phyloP scores from a whole-genome alignment of 2,113 vertebrate species.

The Sakesphorus luctuosus region DNA sequence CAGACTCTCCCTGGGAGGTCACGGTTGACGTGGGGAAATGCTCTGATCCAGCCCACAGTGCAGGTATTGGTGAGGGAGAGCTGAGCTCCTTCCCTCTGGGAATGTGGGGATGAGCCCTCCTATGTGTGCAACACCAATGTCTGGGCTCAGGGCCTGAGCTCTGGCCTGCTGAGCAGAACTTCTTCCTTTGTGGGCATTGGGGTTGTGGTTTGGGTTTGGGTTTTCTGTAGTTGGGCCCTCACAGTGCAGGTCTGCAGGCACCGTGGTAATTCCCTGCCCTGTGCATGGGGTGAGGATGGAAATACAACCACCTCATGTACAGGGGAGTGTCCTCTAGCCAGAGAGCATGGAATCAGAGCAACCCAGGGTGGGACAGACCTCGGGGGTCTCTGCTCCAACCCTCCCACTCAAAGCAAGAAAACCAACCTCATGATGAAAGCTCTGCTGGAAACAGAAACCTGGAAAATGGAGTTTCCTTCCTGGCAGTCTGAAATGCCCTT shows the following conservation, averaged over 20 bases:
- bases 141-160: background rate
- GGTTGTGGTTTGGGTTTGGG: background rate
- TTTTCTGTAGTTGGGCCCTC: background rate
- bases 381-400: background rate
- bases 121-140: background rate
- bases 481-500: background rate
- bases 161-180: background rate
- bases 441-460: background rate
- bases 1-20: slow-evolving; percentile 76
- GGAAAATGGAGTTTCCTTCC: background rate
- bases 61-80: slow-evolving; percentile 31
- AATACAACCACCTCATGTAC: fast-evolving
- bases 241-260: background rate
- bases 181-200: background rate
- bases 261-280: background rate
- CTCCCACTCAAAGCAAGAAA: background rate
- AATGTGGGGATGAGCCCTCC: fast-evolving
- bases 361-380: background rate
- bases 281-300: background rate
- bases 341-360: background rate
- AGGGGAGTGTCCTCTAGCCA: background rate
- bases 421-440: background rate
- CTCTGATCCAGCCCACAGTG: slow-evolving; percentile 53
- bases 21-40: slow-evolving; percentile 78
- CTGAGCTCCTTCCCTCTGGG: background rate